Conservation (phyloP, 2,888 invertebrate species). For the Cataglyphis livida region DNA sequence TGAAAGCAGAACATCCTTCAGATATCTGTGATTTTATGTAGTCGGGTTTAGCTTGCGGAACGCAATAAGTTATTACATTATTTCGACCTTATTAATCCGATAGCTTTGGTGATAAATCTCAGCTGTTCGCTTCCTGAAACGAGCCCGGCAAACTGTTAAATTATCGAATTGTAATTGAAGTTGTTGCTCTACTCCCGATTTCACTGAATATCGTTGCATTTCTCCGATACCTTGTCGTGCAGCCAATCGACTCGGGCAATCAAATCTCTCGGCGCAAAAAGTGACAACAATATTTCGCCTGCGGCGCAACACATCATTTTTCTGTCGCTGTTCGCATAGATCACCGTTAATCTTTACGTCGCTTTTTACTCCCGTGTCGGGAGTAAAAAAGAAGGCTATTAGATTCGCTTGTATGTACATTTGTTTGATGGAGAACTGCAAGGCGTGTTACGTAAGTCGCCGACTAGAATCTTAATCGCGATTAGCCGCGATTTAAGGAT, state of each 20-base stretch:
- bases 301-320: slow-evolving; percentile 30
- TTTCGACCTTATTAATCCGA: slow-evolving; percentile 38
- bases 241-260: slow-evolving; percentile 30
- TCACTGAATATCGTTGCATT: slow-evolving; percentile 13
- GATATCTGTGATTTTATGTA: slow-evolving; percentile 25
- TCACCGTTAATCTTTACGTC: slow-evolving; percentile 6
- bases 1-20: slow-evolving; percentile 48
- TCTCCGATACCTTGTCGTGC: slow-evolving; percentile 34
- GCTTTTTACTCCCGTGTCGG: not conserved
- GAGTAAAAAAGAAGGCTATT: slow-evolving; percentile 16
- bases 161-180: slow-evolving; percentile 31
- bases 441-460: slow-evolving; percentile 35
- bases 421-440: slow-evolving; percentile 3
- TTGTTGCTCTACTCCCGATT: slow-evolving; percentile 24
- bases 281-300: slow-evolving; percentile 22
- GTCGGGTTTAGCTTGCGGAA: slow-evolving; percentile 32
- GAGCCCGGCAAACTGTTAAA: not conserved
- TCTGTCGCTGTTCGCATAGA: slow-evolving; percentile 1
- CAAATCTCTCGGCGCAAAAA: slow-evolving; percentile 28
- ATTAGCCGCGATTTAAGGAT: slow-evolving; percentile 52
- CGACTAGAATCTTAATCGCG: slow-evolving; percentile 48
- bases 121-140: slow-evolving; percentile 17
- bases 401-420: not conserved
- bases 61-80: slow-evolving; percentile 32
- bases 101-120: slow-evolving; percentile 20